Percentiles rank a stretch among this genome's conserved stretches.
These are phyloP conservation scores for Procavia capensis DNA, from an alignment of 2,113 vertebrate genomes.

Conservation along the genomic window DNA sequence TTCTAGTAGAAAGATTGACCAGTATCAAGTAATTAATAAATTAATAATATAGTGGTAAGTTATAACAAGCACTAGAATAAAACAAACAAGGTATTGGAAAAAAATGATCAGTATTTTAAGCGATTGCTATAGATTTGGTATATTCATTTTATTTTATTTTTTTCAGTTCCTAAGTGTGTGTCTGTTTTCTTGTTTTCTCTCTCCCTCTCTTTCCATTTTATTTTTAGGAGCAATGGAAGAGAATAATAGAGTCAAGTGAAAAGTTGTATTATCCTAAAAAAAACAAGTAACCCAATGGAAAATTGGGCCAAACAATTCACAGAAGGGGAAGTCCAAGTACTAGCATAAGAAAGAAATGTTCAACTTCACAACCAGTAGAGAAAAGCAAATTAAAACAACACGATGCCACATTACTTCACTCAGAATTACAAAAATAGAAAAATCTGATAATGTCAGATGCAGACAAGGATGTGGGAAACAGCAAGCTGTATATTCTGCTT, in stretches of 20 bases:
- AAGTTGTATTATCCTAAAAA: background rate
- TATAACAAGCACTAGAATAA: conserved; percentile 1
- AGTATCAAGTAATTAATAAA: background rate
- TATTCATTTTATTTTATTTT: conserved; percentile 18
- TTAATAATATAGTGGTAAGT: background rate
- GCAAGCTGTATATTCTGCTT: background rate
- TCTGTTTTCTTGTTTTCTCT: too few species aligned
- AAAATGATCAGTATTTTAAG: background rate
- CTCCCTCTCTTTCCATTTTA: too few species aligned
- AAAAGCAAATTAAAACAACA: conserved; percentile 6
- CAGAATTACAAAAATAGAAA: background rate
- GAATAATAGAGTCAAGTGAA: background rate
- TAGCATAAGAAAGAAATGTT: background rate
- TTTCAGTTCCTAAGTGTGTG: too few species aligned
- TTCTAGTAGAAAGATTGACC: background rate
- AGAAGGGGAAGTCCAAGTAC: background rate
- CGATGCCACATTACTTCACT: background rate
- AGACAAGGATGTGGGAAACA: background rate
- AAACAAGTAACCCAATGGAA: background rate
- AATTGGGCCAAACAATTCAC: background rate
- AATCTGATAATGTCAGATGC: background rate
- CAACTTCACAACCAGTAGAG: background rate
- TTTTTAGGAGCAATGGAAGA: background rate
- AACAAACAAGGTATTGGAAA: background rate
- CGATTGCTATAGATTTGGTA: background rate